Percentiles rank a stretch among this genome's conserved stretches.
phyloP scores from a whole-genome alignment of 1,140 invertebrate species.

The Pogonomyrmex californicus region DNA sequence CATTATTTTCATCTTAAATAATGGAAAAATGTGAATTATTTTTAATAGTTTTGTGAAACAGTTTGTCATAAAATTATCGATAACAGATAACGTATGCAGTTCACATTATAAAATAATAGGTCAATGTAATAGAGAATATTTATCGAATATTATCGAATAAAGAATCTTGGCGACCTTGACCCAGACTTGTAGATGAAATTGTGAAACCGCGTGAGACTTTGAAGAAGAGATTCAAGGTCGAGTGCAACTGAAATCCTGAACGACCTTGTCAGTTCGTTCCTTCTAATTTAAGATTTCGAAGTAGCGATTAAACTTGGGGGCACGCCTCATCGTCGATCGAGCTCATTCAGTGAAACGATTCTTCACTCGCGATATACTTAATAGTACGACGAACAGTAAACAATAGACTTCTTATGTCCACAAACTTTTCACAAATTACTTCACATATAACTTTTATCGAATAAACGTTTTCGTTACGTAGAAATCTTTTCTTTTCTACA shows the following conservation, averaged over 20 bases:
- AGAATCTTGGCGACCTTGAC: slow-evolving; percentile 67
- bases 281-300: slow-evolving; percentile 35
- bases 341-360: background rate
- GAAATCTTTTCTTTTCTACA: background rate
- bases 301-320: slow-evolving; percentile 17
- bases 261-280: slow-evolving; percentile 9
- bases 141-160: slow-evolving; percentile 1
- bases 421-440: background rate
- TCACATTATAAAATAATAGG: background rate
- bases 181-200: slow-evolving; percentile 62
- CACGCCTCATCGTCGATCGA: background rate
- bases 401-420: background rate
- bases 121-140: slow-evolving; percentile 1
- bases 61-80: background rate
- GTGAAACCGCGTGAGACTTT: background rate
- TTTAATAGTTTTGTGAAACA: slow-evolving; percentile 1
- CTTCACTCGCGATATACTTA: background rate
- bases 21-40: background rate
- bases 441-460: background rate
- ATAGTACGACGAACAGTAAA: background rate
- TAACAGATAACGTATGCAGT: background rate
- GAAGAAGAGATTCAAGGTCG: slow-evolving; percentile 30
- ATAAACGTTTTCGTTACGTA: background rate
- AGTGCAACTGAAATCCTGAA: slow-evolving; percentile 2
- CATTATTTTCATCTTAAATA: background rate